Conservation (phyloP, 2,888 invertebrate species). For the Hydraecia micacea region DNA sequence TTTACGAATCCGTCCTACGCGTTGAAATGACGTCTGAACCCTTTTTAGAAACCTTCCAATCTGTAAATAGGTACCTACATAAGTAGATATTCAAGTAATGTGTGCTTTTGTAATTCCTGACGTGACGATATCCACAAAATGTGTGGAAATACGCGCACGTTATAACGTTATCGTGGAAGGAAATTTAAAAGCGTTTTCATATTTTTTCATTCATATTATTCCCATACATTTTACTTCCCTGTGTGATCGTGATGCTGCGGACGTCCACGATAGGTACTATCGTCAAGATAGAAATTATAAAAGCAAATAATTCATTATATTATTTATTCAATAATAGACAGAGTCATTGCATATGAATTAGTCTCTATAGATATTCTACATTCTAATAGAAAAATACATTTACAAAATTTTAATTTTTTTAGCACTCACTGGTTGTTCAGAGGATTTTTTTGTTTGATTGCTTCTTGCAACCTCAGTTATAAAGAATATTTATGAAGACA, state of each 20-base stretch:
- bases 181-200: not conserved
- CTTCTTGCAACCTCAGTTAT: not conserved
- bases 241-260: not conserved
- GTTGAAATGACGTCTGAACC: not conserved
- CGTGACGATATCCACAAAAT: not conserved
- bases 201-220: too few species aligned
- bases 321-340: not conserved
- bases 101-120: not conserved
- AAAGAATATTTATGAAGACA: conserved; percentile 2
- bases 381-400: not conserved
- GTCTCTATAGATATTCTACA: not conserved
- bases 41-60: not conserved
- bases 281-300: not conserved
- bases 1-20: conserved; percentile 6
- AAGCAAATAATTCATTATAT: not conserved
- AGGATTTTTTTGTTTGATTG: not conserved
- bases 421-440: not conserved
- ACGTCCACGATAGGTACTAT: not conserved
- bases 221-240: not conserved
- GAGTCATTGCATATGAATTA: not conserved
- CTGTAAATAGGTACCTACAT: not conserved
- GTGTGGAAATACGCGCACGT: not conserved
- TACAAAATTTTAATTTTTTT: not conserved
- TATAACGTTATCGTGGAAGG: not conserved
- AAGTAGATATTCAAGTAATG: not conserved